Conservation (phyloP, 2,113 vertebrate species). For the Donacobius atricapilla region DNA sequence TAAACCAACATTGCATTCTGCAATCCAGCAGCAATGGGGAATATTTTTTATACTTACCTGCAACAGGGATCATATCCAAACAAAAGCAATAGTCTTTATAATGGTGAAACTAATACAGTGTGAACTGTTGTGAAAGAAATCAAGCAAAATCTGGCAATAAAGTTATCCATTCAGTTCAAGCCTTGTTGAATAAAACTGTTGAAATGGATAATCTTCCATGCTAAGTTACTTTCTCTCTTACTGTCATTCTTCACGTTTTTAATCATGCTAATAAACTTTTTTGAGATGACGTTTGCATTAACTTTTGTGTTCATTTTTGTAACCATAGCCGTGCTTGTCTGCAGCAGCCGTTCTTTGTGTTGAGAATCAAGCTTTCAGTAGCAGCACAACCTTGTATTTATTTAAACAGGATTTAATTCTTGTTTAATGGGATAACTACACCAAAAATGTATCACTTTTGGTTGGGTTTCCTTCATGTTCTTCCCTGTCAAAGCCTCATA, state of each 20-base stretch:
- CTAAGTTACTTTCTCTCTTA: constrained; percentile 61
- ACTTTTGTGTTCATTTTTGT: constrained; percentile 56
- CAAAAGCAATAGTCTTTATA: constrained; percentile 65
- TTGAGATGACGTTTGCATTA: constrained; percentile 69
- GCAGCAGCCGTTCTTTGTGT: background rate
- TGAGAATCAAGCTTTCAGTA: background rate
- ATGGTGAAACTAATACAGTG: background rate
- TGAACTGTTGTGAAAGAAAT: constrained; percentile 56
- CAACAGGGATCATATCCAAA: constrained; percentile 59
- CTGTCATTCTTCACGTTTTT: constrained; percentile 78
- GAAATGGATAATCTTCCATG: constrained; percentile 71
- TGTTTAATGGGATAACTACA: background rate
- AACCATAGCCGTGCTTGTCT: background rate
- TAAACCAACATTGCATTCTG: constrained; percentile 61
- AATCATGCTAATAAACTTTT: constrained; percentile 84
- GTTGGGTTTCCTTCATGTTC: background rate
- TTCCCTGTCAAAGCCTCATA: background rate
- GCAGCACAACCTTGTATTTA: background rate
- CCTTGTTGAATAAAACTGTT: constrained; percentile 61
- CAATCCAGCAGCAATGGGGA: constrained; percentile 58
- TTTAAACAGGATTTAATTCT: background rate
- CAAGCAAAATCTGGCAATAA: constrained; percentile 68
- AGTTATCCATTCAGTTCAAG: constrained; percentile 40
- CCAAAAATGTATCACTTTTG: background rate
- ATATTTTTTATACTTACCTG: constrained; percentile 76